Evolutionary conservation across 2,113 vertebrate species (phyloP).

Genomic region (Apteryx mantelli): DNA sequence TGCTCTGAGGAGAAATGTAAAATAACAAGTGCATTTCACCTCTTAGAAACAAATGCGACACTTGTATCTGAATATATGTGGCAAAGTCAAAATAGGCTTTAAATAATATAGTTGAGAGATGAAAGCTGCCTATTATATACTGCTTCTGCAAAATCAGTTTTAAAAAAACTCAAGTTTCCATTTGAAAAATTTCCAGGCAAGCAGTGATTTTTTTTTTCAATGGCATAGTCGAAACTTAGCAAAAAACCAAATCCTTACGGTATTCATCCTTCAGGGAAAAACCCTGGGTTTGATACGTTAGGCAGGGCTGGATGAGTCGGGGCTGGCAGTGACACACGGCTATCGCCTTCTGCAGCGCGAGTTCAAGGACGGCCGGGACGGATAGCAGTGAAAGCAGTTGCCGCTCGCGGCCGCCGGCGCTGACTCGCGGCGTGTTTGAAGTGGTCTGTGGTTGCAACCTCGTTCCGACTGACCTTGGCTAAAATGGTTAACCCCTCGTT

Average conservation of each 20-base stretch:
- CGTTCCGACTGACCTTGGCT: neutral
- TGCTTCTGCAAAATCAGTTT: neutral
- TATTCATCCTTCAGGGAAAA: neutral
- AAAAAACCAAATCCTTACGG: neutral
- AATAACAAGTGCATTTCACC: neutral
- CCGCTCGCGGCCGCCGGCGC: neutral
- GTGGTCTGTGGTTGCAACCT: neutral
- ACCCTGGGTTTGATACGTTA: neutral
- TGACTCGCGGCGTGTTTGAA: accelerated
- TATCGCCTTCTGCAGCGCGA: neutral
- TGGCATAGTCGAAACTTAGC: neutral
- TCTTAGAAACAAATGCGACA: neutral
- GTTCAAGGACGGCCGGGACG: neutral
- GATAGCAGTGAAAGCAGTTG: neutral
- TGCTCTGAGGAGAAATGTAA: neutral
- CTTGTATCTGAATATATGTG: neutral
- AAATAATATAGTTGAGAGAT: neutral
- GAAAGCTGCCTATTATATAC: neutral
- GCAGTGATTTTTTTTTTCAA: neutral
- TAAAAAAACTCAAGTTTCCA: neutral
- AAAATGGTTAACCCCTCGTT: neutral
- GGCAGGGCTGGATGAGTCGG: neutral
- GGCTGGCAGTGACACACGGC: neutral
- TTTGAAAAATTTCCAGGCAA: neutral
- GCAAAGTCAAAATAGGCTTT: neutral